Evolutionary conservation across 2,888 invertebrate species (phyloP).

Genomic region (Cremastinae sp.): DNA sequence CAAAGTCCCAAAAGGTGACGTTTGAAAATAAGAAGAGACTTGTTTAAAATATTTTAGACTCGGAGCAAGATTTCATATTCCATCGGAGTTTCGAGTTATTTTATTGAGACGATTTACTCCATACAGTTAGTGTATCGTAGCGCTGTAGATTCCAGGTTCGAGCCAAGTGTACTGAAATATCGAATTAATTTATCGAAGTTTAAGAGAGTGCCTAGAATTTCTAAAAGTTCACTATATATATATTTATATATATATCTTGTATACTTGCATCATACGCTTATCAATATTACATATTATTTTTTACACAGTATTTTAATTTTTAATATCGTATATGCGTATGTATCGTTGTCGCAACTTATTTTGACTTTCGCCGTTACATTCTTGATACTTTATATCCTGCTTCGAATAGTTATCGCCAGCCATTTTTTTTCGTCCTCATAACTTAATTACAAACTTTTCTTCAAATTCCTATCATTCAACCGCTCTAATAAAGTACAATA

Average conservation of each 20-base stretch:
- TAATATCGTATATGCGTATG: constrained; percentile 38
- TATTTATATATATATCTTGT: constrained; percentile 30
- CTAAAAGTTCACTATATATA: constrained; percentile 47
- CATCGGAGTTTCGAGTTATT: constrained; percentile 58
- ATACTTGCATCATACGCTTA: constrained; percentile 53
- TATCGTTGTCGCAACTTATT: constrained; percentile 1
- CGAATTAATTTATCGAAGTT: constrained; percentile 36
- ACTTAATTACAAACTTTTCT: constrained; percentile 12
- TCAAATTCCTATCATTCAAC: too few relatives aligned
- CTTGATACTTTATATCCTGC: not conserved
- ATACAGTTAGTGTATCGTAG: constrained; percentile 55
- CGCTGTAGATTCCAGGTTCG: constrained; percentile 40
- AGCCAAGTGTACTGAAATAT: constrained; percentile 20
- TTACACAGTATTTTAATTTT: constrained; percentile 38
- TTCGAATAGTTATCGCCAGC: too few relatives aligned
- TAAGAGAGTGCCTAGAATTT: constrained; percentile 46
- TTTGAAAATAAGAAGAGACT: constrained; percentile 51
- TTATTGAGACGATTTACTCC: constrained; percentile 64
- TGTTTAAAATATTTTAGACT: constrained; percentile 36
- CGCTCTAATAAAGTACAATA: too few relatives aligned
- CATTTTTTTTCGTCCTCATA: not conserved
- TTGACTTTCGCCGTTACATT: constrained; percentile 12
- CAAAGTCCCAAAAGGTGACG: too few relatives aligned
- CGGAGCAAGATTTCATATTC: not conserved
- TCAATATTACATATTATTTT: constrained; percentile 40